phyloP scores from a whole-genome alignment of 2,113 vertebrate species.

The Murina feae region DNA sequence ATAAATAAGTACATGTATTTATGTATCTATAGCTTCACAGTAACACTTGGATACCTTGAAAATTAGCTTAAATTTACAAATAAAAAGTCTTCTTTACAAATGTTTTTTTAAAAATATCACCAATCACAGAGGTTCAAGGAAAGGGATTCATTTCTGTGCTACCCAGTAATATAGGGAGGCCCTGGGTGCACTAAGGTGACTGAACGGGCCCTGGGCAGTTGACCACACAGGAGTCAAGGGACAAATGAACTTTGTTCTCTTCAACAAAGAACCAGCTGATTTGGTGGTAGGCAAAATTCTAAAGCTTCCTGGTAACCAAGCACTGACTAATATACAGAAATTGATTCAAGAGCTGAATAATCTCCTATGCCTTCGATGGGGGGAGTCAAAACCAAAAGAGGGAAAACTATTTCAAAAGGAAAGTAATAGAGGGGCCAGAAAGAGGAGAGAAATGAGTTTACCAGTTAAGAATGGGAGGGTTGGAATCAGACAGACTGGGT shows the following conservation, averaged over 20 bases:
- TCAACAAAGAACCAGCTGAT: not conserved
- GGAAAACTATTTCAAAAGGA: not conserved
- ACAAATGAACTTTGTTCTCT: not conserved
- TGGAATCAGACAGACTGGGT: not conserved
- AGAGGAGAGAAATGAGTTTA: not conserved
- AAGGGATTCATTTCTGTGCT: not conserved
- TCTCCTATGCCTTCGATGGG: not conserved
- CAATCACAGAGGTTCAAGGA: not conserved
- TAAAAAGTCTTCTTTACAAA: not conserved
- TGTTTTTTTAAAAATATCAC: not conserved
- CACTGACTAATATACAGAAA: not conserved
- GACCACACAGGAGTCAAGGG: not conserved
- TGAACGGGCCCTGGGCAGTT: not conserved
- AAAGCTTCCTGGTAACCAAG: not conserved
- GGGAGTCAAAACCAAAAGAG: not conserved
- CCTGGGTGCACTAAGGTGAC: not conserved
- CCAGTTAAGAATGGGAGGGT: not conserved
- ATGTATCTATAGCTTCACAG: not conserved
- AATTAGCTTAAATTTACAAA: constrained; percentile 14
- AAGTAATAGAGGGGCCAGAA: not conserved
- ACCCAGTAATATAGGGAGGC: not conserved
- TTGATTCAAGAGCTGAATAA: not conserved
- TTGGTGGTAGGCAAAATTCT: not conserved
- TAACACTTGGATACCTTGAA: not conserved
- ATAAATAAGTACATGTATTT: not conserved